phyloP scores from a whole-genome alignment of 2,888 invertebrate genomes.

The Ischnura elegans region DNA sequence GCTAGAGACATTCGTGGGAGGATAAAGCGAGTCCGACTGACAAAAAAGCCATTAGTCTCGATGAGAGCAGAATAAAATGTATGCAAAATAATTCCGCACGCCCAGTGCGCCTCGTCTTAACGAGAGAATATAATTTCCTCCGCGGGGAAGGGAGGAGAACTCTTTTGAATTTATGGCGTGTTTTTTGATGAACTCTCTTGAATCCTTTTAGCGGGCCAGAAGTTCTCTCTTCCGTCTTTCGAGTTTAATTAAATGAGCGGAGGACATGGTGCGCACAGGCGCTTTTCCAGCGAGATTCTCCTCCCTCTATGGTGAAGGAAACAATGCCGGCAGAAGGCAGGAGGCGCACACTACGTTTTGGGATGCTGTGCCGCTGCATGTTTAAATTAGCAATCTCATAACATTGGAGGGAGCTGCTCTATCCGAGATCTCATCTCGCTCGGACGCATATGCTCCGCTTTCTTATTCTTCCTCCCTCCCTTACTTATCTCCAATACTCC shows the following conservation, averaged over 20 bases:
- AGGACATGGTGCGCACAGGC: neutral
- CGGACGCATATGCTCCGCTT: neutral
- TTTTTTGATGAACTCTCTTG: neutral
- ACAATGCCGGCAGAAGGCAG: neutral
- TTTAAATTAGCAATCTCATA: constrained; percentile 17
- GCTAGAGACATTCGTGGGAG: too few species aligned
- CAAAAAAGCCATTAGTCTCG: too few species aligned
- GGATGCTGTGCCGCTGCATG: constrained; percentile 5
- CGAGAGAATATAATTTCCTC: too few species aligned
- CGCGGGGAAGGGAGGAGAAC: neutral
- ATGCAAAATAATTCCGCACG: too few species aligned
- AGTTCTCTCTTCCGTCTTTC: neutral
- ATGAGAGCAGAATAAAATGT: too few species aligned
- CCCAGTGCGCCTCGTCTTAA: too few species aligned
- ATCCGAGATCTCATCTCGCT: neutral
- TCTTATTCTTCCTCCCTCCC: neutral
- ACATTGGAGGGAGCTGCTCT: neutral
- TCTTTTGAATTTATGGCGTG: neutral
- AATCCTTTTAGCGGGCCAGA: neutral
- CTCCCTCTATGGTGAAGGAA: neutral
- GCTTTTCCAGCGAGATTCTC: neutral
- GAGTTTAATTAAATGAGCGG: neutral
- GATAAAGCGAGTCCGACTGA: too few species aligned
- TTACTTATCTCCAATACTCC: neutral
- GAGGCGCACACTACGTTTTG: neutral